These are phyloP conservation scores for Crotophaga sulcirostris DNA, from an alignment of 2,113 vertebrate species.

Conservation along the genomic window DNA sequence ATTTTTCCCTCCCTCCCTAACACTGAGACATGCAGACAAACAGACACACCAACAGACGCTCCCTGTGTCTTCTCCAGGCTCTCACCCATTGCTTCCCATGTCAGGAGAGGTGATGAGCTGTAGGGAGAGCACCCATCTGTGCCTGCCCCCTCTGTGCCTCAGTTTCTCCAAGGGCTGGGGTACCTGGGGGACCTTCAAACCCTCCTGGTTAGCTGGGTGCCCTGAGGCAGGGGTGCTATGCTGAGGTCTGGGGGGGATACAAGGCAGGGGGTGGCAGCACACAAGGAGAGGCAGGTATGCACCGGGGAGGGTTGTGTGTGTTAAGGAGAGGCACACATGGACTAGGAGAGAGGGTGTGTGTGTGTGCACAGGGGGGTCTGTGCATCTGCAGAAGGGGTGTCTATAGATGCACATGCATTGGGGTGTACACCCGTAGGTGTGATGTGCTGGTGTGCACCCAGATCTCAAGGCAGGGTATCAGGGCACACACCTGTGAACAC, in stretches of 20 bases:
- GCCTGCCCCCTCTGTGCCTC: neutral
- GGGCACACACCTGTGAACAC: neutral
- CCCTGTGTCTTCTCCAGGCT: neutral
- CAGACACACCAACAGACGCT: neutral
- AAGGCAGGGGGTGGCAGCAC: neutral
- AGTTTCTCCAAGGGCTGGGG: neutral
- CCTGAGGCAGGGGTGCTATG: neutral
- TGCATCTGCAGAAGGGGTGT: fast-evolving
- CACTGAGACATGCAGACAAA: neutral
- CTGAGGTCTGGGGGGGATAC: too few relatives aligned
- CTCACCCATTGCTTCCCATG: neutral
- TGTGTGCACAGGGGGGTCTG: neutral
- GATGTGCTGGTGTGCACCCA: fast-evolving
- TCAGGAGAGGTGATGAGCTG: neutral
- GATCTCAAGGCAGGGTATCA: neutral
- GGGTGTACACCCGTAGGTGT: neutral
- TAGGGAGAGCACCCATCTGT: neutral
- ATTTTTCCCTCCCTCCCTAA: neutral
- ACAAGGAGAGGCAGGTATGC: fast-evolving
- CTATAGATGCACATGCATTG: neutral
- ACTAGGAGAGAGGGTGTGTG: neutral
- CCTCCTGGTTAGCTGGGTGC: neutral
- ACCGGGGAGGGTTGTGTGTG: fast-evolving
- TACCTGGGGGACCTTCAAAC: neutral
- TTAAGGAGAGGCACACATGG: too few relatives aligned